Percentiles rank a stretch among this genome's conserved stretches.
Evolutionary conservation across 2,888 invertebrate species (phyloP).

Genomic region (Drosophila histrio): DNA sequence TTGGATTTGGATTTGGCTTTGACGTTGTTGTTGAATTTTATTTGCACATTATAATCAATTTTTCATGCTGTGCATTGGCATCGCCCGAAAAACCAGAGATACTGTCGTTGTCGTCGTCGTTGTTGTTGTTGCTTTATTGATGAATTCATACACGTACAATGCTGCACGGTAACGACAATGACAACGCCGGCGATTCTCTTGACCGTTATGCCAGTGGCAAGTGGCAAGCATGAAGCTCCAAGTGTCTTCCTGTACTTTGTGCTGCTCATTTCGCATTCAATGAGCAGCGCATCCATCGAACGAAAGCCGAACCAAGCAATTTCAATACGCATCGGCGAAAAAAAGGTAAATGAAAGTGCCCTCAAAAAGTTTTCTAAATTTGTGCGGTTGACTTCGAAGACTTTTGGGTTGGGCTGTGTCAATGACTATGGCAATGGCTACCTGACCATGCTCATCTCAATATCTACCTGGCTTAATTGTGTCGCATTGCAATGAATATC

Average conservation of each 20-base stretch:
- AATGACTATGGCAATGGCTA: constrained; percentile 2
- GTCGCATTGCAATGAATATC: constrained; percentile 69
- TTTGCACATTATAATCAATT: constrained; percentile 75
- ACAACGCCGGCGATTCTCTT: constrained; percentile 58
- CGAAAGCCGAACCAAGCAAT: constrained; percentile 71
- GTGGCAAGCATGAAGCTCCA: constrained; percentile 50
- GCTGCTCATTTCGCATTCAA: constrained; percentile 74
- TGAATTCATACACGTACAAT: constrained; percentile 74
- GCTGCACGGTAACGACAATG: constrained; percentile 43
- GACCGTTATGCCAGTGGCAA: constrained; percentile 66
- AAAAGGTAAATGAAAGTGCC: constrained; percentile 81
- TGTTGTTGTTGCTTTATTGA: constrained; percentile 40
- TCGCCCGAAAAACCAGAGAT: constrained; percentile 18
- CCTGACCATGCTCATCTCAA: constrained; percentile 45
- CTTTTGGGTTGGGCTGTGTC: constrained; percentile 45
- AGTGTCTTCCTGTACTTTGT: constrained; percentile 52
- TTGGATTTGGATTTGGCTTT: constrained; percentile 41
- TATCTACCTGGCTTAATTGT: constrained; percentile 68
- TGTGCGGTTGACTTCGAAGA: constrained; percentile 50
- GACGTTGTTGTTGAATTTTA: constrained; percentile 63
- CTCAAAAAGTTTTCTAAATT: constrained; percentile 81
- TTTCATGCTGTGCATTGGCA: constrained; percentile 57
- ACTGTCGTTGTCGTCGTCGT: constrained; percentile 2
- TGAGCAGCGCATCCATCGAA: constrained; percentile 76
- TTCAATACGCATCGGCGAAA: constrained; percentile 73